phyloP scores from a whole-genome alignment of 2,113 vertebrate species.

The Dissostichus mawsoni region DNA sequence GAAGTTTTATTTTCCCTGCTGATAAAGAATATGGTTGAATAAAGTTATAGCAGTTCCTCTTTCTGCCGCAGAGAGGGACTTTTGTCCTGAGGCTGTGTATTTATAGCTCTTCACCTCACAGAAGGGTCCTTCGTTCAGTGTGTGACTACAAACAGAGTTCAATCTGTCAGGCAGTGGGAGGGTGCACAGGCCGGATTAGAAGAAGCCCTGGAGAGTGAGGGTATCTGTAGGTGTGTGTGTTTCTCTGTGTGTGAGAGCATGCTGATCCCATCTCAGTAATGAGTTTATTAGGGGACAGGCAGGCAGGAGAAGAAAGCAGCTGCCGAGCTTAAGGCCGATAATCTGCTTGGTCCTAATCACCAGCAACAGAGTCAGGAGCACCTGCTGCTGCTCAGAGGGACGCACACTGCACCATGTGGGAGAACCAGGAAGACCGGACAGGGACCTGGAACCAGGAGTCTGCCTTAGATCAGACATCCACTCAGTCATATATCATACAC shows the following conservation, averaged over 20 bases:
- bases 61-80: too few species aligned
- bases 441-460: neutral
- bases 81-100: too few species aligned
- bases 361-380: constrained; percentile 80
- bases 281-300: constrained; percentile 77
- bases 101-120: too few species aligned
- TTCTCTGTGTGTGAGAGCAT: constrained; percentile 28
- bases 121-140: too few species aligned
- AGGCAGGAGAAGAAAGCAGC: constrained; percentile 76
- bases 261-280: constrained; percentile 74
- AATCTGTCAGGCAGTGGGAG: too few species aligned
- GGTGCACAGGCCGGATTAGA: too few species aligned
- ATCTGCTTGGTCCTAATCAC: constrained; percentile 83
- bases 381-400: constrained; percentile 66
- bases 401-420: constrained; percentile 12
- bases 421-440: neutral
- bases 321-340: constrained; percentile 74
- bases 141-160: too few species aligned
- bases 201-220: neutral
- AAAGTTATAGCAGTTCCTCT: too few species aligned
- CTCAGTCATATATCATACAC: neutral
- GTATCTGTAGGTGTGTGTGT: constrained; percentile 29
- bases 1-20: too few species aligned
- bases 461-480: neutral
- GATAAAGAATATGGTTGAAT: too few species aligned